phyloP scores from a whole-genome alignment of 1,140 invertebrate species.

The Mercenaria mercenaria region DNA sequence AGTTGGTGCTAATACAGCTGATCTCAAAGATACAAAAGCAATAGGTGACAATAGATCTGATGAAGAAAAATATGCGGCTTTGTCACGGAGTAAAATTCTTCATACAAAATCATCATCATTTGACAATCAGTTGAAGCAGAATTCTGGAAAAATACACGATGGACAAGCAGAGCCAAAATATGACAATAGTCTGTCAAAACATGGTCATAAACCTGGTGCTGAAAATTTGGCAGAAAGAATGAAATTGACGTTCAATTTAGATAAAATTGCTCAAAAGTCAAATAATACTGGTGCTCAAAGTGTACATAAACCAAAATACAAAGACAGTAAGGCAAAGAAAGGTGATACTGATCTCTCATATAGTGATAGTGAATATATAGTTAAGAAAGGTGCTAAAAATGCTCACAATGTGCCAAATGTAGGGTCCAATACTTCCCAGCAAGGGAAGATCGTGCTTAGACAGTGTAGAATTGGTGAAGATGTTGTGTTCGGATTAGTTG shows the following conservation, averaged over 20 bases:
- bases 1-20: not conserved
- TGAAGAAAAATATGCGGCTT: slow-evolving; percentile 62
- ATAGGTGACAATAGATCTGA: slow-evolving; percentile 57
- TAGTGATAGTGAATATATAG: slow-evolving; percentile 44
- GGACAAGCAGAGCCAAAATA: not conserved
- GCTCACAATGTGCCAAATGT: slow-evolving; percentile 31
- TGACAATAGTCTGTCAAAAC: not conserved
- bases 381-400: slow-evolving; percentile 50
- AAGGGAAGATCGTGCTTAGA: slow-evolving; percentile 68
- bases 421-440: not conserved
- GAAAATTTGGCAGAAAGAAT: slow-evolving; percentile 17
- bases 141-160: not conserved
- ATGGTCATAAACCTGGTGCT: not conserved
- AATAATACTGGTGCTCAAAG: slow-evolving; percentile 26
- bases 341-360: not conserved
- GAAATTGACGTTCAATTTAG: slow-evolving; percentile 12
- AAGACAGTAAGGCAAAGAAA: not conserved
- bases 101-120: slow-evolving; percentile 50
- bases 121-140: not conserved
- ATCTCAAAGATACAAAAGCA: not conserved
- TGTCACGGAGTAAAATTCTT: slow-evolving; percentile 53
- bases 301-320: not conserved
- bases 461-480: slow-evolving; percentile 76
- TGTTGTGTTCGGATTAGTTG: slow-evolving; percentile 78
- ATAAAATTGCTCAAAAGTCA: slow-evolving; percentile 8